Base-by-base conservation (phyloP, 2,113 vertebrate species). In the Dasypus novemcinctus region DNA sequence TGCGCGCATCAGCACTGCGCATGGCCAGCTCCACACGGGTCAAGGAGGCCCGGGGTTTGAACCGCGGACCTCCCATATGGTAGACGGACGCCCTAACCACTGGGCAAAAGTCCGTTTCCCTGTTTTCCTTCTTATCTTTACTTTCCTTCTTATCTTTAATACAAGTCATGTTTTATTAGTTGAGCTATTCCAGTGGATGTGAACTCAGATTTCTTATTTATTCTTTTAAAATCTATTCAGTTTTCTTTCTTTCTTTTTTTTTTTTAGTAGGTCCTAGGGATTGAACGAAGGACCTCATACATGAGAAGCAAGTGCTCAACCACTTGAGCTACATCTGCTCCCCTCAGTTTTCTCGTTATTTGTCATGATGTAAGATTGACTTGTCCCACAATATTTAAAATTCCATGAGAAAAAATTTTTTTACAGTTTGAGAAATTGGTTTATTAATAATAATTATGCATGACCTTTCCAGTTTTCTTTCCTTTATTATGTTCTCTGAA, bases 121-220 rank as follows among this genome's bases (percentile, higher is more conserved):
- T n/a, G 0, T 79, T 83, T 94, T 91, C 59, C 11, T 11, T 49
- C 46, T 49, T 49, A 49, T 49, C 11, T 49, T 49, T 49, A 49
- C 46, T 49, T 49, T 49, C 8, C 46, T 49, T 90, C 13, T 74
- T 29, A 29, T 52, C 17, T 8, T 59, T 76, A 89, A 15, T 38
- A 86, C 15, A 76, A 33, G 10, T 80, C 43, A 90, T 82, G 4
- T 80, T 83, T 92, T 80, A 83, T 69, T 46, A 57, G 3, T 23
- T 14, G 31, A 96, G 27, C 3, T 66, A 38, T 38, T 85, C 41
- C 75, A 93, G 21, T 91, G 23, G 41, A 20, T 57, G 66, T 71
- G 85, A 38, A 82, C 38, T 69, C 93, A 84, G 76, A 46, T 71
- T 95, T 75, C 89, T 82, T 72, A 87, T 78, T 87, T 75, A 85